Evolutionary conservation across 2,797 vertebrate genomes (phyloP).

Genomic region (Danio jaintianensis): DNA sequence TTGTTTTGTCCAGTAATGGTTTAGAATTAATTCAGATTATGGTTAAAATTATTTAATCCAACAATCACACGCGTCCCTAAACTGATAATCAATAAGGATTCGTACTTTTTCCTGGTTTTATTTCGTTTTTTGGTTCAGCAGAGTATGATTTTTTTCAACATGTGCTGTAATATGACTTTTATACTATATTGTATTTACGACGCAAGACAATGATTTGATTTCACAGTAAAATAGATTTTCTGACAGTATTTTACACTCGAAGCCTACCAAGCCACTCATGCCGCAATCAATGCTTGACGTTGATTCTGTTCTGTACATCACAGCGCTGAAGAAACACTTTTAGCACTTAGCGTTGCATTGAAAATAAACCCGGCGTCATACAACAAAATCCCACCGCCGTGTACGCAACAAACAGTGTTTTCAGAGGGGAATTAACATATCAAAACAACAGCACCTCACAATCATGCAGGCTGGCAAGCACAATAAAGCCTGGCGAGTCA

Average conservation of each 20-base stretch:
- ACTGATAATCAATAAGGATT: no score
- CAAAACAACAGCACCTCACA: conserved; percentile 69
- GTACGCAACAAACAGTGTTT: conserved; percentile 27
- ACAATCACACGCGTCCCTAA: no score
- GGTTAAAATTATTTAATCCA: no score
- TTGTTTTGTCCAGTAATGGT: no score
- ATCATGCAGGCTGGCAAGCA: conserved; percentile 71
- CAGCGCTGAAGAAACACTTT: background rate
- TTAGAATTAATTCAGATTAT: no score
- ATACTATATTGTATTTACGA: background rate
- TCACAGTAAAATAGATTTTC: background rate
- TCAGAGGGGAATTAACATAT: conserved; percentile 69
- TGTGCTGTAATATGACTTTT: background rate
- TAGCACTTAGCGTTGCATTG: background rate
- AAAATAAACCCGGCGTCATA: conserved; percentile 18
- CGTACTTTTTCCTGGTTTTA: no score
- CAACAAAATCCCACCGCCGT: conserved; percentile 17
- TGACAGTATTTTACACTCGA: background rate
- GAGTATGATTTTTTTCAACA: background rate
- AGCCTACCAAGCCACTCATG: background rate
- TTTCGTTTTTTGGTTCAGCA: no score
- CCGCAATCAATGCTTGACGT: background rate
- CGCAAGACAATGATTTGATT: background rate
- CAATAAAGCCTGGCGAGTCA: conserved; percentile 66
- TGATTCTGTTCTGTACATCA: background rate